Evolutionary conservation across 2,113 vertebrate species (phyloP).

Genomic region (Tylochromis polylepis): DNA sequence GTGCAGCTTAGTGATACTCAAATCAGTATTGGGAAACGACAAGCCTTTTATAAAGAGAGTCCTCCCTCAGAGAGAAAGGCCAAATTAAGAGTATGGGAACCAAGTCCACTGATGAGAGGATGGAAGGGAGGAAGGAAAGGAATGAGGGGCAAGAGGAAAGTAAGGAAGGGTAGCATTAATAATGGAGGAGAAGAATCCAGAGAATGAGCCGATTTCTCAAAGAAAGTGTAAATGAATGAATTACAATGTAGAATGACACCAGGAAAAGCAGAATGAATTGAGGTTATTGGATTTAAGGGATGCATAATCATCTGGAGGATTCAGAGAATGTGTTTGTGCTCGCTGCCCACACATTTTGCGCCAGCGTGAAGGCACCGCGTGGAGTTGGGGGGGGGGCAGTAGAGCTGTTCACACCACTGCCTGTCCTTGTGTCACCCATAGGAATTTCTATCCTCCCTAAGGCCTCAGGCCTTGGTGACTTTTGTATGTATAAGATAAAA

Average conservation of each 20-base stretch:
- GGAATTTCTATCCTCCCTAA: slow-evolving; percentile 32
- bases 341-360: slow-evolving; percentile 62
- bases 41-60: slow-evolving; percentile 47
- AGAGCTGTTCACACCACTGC: slow-evolving; percentile 31
- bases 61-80: slow-evolving; percentile 36
- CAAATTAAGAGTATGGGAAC: slow-evolving; percentile 34
- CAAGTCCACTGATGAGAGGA: slow-evolving; percentile 1
- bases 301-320: slow-evolving; percentile 63
- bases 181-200: slow-evolving; percentile 8
- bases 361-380: slow-evolving; percentile 42
- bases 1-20: slow-evolving; percentile 71
- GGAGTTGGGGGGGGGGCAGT: background rate
- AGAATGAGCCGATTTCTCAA: slow-evolving; percentile 26
- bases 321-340: slow-evolving; percentile 58
- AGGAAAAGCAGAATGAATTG: slow-evolving; percentile 57
- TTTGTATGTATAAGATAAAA: slow-evolving; percentile 37
- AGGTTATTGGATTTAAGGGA: slow-evolving; percentile 69
- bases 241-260: slow-evolving; percentile 24
- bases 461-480: slow-evolving; percentile 5
- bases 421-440: slow-evolving; percentile 59
- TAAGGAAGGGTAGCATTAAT: slow-evolving; percentile 2
- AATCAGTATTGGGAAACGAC: slow-evolving; percentile 59
- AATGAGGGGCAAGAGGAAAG: background rate
- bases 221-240: slow-evolving; percentile 51
- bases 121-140: background rate